Evolutionary conservation across 1,140 invertebrate genomes (phyloP).

Genomic region (Platyscapa corneri): DNA sequence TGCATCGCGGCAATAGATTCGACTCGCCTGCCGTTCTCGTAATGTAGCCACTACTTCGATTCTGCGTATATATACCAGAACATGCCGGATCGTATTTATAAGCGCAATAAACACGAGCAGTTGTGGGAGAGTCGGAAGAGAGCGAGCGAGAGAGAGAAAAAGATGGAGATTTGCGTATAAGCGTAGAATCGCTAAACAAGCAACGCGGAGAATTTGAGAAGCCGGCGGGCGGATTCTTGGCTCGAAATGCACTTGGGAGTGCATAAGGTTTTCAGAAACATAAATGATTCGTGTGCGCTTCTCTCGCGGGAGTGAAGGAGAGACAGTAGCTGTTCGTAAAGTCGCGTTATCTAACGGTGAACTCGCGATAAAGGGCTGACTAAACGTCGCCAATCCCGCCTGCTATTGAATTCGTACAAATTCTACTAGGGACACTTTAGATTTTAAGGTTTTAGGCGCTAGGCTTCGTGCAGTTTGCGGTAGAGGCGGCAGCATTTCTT

Average conservation of each 20-base stretch:
- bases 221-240: background rate
- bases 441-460: too few species aligned
- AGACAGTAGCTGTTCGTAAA: too few species aligned
- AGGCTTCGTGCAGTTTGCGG: too few species aligned
- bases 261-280: constrained; percentile 31
- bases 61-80: background rate
- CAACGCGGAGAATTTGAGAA: constrained; percentile 25
- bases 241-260: constrained; percentile 4
- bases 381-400: too few species aligned
- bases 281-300: constrained; percentile 2
- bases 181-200: constrained; percentile 29
- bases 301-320: background rate
- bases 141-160: background rate
- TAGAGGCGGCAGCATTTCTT: too few species aligned
- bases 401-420: too few species aligned
- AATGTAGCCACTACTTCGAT: background rate
- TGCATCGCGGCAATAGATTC: background rate
- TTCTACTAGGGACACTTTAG: too few species aligned
- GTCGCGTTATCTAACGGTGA: too few species aligned
- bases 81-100: constrained; percentile 37
- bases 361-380: too few species aligned
- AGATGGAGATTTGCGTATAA: constrained; percentile 20
- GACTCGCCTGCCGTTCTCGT: background rate
- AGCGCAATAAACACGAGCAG: background rate
- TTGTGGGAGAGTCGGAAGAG: background rate